phyloP scores from a whole-genome alignment of 2,888 invertebrate species.

The Drosophila yooni region DNA sequence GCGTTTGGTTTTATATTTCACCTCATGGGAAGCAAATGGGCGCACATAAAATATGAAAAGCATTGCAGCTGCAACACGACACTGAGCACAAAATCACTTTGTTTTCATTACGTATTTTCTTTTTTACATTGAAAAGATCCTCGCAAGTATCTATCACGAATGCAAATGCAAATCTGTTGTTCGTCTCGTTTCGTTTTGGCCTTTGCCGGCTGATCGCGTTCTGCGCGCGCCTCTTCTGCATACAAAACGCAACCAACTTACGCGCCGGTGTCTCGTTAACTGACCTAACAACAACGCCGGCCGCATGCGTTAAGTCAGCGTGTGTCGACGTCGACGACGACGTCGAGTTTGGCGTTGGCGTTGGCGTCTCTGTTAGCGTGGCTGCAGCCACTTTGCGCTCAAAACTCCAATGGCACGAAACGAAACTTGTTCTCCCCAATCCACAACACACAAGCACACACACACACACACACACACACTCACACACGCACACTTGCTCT shows the following conservation, averaged over 20 bases:
- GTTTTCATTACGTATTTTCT: background rate
- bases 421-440: slow-evolving; percentile 74
- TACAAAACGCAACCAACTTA: slow-evolving; percentile 74
- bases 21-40: slow-evolving; percentile 27
- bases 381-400: slow-evolving; percentile 69
- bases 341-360: slow-evolving; percentile 4
- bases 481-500: slow-evolving; percentile 29
- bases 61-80: slow-evolving; percentile 21
- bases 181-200: slow-evolving; percentile 8
- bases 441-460: slow-evolving; percentile 7
- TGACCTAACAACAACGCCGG: slow-evolving; percentile 71
- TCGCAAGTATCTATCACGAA: slow-evolving; percentile 22
- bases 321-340: slow-evolving; percentile 10
- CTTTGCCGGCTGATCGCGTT: slow-evolving; percentile 58
- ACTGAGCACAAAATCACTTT: slow-evolving; percentile 23
- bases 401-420: slow-evolving; percentile 61
- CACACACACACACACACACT: slow-evolving; percentile 10
- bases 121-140: slow-evolving; percentile 18
- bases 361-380: slow-evolving; percentile 7
- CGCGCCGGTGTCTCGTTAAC: slow-evolving; percentile 76
- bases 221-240: slow-evolving; percentile 50
- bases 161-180: slow-evolving; percentile 38
- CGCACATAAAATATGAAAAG: slow-evolving; percentile 12
- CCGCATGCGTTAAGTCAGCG: slow-evolving; percentile 61
- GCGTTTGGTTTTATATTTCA: slow-evolving; percentile 45